Base-by-base conservation (phyloP, 2,113 vertebrate species). In the Piaya cayana region DNA sequence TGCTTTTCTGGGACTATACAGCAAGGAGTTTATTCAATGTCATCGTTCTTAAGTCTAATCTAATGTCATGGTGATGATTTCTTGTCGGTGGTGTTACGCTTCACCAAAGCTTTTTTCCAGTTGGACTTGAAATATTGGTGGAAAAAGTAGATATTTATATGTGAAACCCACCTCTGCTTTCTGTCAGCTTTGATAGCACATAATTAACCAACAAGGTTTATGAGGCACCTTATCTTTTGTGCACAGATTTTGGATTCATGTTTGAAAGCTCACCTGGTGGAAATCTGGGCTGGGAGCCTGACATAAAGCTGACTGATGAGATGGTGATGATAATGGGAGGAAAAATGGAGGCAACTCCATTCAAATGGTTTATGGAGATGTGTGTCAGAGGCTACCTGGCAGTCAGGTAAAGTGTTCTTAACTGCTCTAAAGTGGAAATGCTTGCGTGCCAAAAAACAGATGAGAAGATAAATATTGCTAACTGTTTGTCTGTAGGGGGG, bases 281-380 rank as follows among this genome's bases (percentile, higher is more conserved):
- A 53, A 99, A 99, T 96, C 98, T 99, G 21, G 99, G 99, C 93
- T 99, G 99, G 99, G 99, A 99, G 85, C 99, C 99, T 1, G 99
- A 99, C 94, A 99, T 99, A 96, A 99, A 99, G 86, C 98, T 99
- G 76, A 99, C 99, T 0, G 99, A 99, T 34, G 99, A 99, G 97
- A 99, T 99, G 99, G 99, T 99, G 97, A 99, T 99, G 99, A 99
- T 99, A 95, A 99, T 99, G 99, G 99, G 99, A 8, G 99, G 99
- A 34, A 99, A 99, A 95, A 99, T 99, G 99, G 99, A 99, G 96
- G 99, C 99, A n/a, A 99, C 99, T 0, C 99, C 99, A 5, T 99
- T 99, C 97, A 99, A 99, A 72, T 99, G 99, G 99, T 99, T 99
- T 97, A 99, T 99, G 99, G 99, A 99, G 97, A 99, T 99, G 99